phyloP scores from a whole-genome alignment of 2,113 vertebrate species.

The Tragelaphus strepsiceros region DNA sequence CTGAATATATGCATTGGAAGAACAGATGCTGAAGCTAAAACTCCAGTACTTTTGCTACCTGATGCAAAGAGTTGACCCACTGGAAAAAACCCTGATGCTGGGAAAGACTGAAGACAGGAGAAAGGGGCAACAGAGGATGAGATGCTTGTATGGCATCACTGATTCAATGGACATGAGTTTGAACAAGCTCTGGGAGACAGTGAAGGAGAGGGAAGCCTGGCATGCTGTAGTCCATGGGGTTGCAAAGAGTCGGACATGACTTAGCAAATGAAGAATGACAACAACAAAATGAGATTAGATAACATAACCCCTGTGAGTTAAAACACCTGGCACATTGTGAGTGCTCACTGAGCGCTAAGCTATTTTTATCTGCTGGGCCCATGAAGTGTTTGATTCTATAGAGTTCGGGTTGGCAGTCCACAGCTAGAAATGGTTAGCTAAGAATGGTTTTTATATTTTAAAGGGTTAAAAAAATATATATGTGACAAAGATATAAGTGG shows the following conservation, averaged over 20 bases:
- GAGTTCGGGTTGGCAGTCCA: neutral
- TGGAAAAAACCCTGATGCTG: neutral
- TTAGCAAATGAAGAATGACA: neutral
- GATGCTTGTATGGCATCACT: neutral
- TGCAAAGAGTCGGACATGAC: neutral
- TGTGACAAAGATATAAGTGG: neutral
- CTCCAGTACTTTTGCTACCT: neutral
- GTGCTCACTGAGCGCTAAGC: neutral
- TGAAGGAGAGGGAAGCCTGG: neutral
- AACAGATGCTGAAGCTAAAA: neutral
- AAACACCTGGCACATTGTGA: neutral
- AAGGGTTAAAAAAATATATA: neutral
- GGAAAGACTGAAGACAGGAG: neutral
- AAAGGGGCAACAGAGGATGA: neutral
- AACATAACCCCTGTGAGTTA: neutral
- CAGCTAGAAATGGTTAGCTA: neutral
- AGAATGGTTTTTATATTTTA: neutral
- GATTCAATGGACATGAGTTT: neutral
- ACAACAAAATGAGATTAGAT: neutral
- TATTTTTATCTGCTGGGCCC: neutral
- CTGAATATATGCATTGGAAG: neutral
- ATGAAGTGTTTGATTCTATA: neutral
- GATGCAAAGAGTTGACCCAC: neutral
- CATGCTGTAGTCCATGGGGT: neutral
- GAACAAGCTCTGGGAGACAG: neutral